Evolutionary conservation across 2,888 invertebrate species (phyloP), one percentile per base, ranked within the genome.

Genomic region (Noctua janthina): DNA sequence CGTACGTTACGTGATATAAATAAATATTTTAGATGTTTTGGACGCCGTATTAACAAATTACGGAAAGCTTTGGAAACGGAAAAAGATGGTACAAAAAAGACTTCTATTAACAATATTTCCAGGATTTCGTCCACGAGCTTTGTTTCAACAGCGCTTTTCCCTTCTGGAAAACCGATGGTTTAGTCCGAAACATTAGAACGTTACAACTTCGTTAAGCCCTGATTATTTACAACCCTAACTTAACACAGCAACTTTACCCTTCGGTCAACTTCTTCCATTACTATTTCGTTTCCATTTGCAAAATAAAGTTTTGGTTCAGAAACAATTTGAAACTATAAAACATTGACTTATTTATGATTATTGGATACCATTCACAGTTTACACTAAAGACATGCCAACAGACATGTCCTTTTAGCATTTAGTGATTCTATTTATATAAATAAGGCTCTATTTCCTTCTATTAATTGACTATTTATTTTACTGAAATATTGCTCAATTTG

Each of bases 11-110:
- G 69, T 75, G 69, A 51, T 74, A 77, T 77, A 77, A 76, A 87
- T 89, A 80, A 70, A 78, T 75, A 76, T 81, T 87, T 76, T 49
- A 62, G 29, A 56, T 80, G 68, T 59, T 77, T 76, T 62, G 35
- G 49, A 46, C 35, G 39, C 15, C 29, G 15, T 56, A 43, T 64
- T 54, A 49, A 43, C 11, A 43, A 43, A 49, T 49, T 39, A 29
- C 71, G 49, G 43, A 39, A 70, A 71, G 35, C 56, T 69, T 64
- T 64, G 39, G 13, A 23, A 43, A 39, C 54, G 17, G 62, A 35
- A 39, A 56, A 35, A 35, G 11, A 69, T 2, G 1, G 13, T n/a
- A 66, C 23, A 66, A 11, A 39, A 39, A 39, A 35, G 1, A 64
- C 1, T 8, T 29, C 7, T 29, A 7, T 7, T 29, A 35, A 29